A percentile compares a stretch with the other conserved stretches of the same genome.
Conservation (phyloP, 2,888 invertebrate genomes). For the Byasa hedistus region DNA sequence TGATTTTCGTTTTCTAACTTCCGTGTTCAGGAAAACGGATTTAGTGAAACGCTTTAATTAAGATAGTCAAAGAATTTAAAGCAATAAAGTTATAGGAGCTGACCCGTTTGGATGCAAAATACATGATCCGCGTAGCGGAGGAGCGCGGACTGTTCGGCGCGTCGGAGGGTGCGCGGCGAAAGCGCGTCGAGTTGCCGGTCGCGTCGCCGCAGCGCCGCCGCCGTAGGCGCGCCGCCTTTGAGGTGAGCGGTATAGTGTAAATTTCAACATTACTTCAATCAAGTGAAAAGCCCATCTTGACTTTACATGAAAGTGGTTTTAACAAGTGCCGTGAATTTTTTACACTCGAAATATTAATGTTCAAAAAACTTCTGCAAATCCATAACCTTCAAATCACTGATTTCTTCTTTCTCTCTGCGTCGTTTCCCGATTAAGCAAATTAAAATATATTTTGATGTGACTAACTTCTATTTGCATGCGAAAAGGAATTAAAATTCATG, state of each 20-base stretch:
- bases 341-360: too few species aligned
- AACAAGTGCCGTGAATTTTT: too few species aligned
- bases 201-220: conserved; percentile 56
- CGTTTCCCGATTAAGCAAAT: too few species aligned
- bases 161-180: conserved; percentile 58
- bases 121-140: conserved; percentile 91
- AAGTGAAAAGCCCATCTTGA: not conserved
- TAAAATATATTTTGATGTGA: too few species aligned
- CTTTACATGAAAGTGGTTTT: not conserved
- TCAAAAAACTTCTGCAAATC: too few species aligned
- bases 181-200: conserved; percentile 52
- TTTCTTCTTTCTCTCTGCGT: too few species aligned
- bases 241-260: conserved; percentile 42
- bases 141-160: conserved; percentile 87
- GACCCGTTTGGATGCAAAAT: conserved; percentile 88
- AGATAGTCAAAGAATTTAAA: not conserved
- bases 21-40: too few species aligned
- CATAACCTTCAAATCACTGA: too few species aligned
- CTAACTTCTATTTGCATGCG: too few species aligned
- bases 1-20: too few species aligned
- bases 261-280: not conserved
- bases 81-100: conserved; percentile 75
- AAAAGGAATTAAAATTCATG: too few species aligned
- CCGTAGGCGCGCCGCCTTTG: conserved; percentile 58
- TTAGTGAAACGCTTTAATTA: too few species aligned